Evolutionary conservation across 2,888 invertebrate genomes (phyloP).

Genomic region (Leistus spinibarbis): DNA sequence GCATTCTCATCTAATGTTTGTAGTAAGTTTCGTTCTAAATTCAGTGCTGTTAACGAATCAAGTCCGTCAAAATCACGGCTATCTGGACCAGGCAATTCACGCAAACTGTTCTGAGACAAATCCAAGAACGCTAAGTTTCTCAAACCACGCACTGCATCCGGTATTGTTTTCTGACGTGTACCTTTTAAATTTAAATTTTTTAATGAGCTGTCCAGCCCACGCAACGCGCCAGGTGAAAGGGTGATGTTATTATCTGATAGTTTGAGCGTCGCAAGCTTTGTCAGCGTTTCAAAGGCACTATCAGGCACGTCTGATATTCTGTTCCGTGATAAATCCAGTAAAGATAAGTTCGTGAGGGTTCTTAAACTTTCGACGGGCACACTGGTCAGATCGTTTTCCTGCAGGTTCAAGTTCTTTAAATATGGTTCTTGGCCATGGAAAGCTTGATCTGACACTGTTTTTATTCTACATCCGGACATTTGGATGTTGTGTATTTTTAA

Average conservation of each 20-base stretch:
- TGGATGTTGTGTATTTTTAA: conserved; percentile 82
- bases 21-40: conserved; percentile 86
- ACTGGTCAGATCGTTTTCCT: conserved; percentile 79
- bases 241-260: conserved; percentile 87
- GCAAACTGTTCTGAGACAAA: conserved; percentile 85
- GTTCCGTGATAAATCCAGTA: conserved; percentile 86
- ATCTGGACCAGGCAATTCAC: conserved; percentile 76
- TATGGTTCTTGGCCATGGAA: conserved; percentile 83
- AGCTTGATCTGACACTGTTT: conserved; percentile 71
- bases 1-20: conserved; percentile 77
- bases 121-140: conserved; percentile 85
- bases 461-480: conserved; percentile 81
- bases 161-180: conserved; percentile 78
- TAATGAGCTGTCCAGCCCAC: conserved; percentile 79
- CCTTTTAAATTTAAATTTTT: conserved; percentile 91
- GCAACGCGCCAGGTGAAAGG: conserved; percentile 70
- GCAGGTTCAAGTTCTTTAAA: conserved; percentile 82
- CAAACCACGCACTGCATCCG: conserved; percentile 78
- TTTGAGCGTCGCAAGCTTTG: conserved; percentile 79
- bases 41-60: conserved; percentile 82
- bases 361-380: conserved; percentile 78
- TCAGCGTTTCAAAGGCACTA: conserved; percentile 74
- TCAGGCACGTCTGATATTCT: conserved; percentile 74
- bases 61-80: conserved; percentile 77
- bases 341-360: conserved; percentile 70